phyloP scores from a whole-genome alignment of 2,888 invertebrate genomes.

The Melipona beecheii region DNA sequence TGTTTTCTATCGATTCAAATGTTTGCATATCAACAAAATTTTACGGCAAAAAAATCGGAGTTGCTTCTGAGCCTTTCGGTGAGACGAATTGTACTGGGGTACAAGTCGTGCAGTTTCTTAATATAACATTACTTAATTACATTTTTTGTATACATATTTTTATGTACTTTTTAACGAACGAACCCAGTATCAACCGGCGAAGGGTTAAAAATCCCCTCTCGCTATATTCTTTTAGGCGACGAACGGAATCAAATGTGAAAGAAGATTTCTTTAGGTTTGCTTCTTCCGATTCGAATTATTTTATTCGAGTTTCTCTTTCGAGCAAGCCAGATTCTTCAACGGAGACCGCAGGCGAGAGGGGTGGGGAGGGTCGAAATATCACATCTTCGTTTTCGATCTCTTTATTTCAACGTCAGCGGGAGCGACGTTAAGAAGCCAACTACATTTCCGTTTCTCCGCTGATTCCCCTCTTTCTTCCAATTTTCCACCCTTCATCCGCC shows the following conservation, averaged over 20 bases:
- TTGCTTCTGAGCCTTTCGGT: too few relatives aligned
- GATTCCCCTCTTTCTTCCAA: conserved; percentile 35
- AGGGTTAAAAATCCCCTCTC: neutral
- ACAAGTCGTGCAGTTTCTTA: too few relatives aligned
- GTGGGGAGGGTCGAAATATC: conserved; percentile 16
- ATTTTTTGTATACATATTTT: too few relatives aligned
- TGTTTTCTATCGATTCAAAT: too few relatives aligned
- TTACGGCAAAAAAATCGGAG: too few relatives aligned
- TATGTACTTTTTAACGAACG: too few relatives aligned
- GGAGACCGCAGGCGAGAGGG: neutral
- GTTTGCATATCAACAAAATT: too few relatives aligned
- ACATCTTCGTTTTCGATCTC: conserved; percentile 54
- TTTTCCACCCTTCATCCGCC: conserved; percentile 49
- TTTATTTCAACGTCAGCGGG: conserved; percentile 40
- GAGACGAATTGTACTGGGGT: too few relatives aligned
- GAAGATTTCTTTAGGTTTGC: neutral
- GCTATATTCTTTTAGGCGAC: too few relatives aligned
- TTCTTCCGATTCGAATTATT: conserved; percentile 2
- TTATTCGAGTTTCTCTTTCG: conserved; percentile 34
- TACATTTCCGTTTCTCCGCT: conserved; percentile 57
- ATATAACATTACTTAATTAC: too few relatives aligned
- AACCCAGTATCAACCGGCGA: too few relatives aligned
- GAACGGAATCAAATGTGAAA: neutral
- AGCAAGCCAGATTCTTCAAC: conserved; percentile 28
- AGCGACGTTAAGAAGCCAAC: conserved; percentile 56